Conservation (phyloP, 2,113 vertebrate genomes). For the Myotis lucifugus region DNA sequence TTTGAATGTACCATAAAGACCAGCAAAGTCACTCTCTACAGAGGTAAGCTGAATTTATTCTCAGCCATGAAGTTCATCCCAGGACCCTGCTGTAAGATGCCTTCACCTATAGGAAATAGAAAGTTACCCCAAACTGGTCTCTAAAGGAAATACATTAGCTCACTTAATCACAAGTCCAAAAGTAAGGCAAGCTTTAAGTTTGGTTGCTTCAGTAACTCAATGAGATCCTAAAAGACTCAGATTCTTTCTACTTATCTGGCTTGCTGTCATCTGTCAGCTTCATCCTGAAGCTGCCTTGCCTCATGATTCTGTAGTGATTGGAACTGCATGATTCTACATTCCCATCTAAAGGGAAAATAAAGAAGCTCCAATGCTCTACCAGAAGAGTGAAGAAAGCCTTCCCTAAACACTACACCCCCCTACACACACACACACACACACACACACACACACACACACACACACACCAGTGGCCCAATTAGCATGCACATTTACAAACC, state of each 20-base stretch:
- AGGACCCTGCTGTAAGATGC: not conserved
- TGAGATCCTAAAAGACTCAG: not conserved
- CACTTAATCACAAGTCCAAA: not conserved
- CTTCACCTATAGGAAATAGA: not conserved
- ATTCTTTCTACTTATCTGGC: not conserved
- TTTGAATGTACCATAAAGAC: slow-evolving; percentile 6
- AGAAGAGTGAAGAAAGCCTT: not conserved
- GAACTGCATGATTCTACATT: not conserved
- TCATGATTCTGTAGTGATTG: not conserved
- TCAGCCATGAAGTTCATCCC: not conserved
- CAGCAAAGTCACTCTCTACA: not conserved
- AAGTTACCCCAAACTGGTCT: not conserved
- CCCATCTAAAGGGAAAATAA: not conserved
- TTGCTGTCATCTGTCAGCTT: not conserved
- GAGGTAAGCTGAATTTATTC: not conserved
- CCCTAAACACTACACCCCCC: not conserved
- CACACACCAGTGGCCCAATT: not conserved
- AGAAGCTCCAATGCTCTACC: not conserved
- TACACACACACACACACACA: not conserved
- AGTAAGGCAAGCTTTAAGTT: not conserved
- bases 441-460: not conserved
- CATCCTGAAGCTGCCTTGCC: not conserved
- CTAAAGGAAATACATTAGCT: not conserved
- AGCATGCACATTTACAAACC: not conserved
- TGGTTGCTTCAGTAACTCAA: not conserved